Evolutionary conservation across 2,113 vertebrate species (phyloP).

Genomic region (Burhinus oedicnemus): DNA sequence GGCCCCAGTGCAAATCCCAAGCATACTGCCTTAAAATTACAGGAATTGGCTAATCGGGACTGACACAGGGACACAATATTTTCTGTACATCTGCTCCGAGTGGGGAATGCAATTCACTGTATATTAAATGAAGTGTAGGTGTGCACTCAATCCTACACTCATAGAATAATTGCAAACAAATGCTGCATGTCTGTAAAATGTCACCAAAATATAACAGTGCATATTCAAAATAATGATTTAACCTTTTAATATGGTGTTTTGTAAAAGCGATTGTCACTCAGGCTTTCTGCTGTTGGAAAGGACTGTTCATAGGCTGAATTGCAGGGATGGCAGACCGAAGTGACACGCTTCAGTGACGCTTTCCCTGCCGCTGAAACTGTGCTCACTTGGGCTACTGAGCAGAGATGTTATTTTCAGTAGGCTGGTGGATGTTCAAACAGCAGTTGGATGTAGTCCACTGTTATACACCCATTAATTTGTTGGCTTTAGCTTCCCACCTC

Average conservation of each 20-base stretch:
- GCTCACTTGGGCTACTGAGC: background rate
- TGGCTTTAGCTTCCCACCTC: background rate
- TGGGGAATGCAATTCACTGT: background rate
- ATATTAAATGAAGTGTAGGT: constrained; percentile 32
- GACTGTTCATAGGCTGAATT: background rate
- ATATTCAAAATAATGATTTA: background rate
- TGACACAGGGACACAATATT: background rate
- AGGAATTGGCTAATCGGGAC: background rate
- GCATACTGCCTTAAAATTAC: background rate
- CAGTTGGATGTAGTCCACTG: background rate
- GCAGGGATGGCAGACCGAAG: background rate
- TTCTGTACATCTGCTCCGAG: background rate
- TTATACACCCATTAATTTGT: background rate
- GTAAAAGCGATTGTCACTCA: background rate
- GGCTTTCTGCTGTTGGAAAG: background rate
- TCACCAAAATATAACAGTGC: background rate
- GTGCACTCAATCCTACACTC: background rate
- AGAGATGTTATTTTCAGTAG: background rate
- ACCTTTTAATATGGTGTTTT: background rate
- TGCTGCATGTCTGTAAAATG: background rate
- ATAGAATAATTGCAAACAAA: background rate
- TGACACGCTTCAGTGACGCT: background rate
- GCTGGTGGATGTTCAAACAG: background rate
- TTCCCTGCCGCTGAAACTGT: background rate
- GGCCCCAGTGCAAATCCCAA: background rate